Evolutionary conservation across 2,113 vertebrate species (phyloP).

Genomic region (Sterrhoptilus dennistouni): DNA sequence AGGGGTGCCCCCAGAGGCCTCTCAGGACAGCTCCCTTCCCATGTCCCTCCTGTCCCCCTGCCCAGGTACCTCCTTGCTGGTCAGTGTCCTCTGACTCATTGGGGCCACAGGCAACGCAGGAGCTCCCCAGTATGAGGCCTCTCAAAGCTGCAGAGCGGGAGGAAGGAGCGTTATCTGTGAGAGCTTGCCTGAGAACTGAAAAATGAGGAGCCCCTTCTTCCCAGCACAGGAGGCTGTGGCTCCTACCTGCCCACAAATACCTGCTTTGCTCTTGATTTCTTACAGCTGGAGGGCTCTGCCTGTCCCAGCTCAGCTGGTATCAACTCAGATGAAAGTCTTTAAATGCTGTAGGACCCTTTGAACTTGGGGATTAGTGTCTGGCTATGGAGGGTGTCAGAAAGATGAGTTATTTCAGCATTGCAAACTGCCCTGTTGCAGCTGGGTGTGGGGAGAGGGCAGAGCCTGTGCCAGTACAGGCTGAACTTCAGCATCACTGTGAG

Average conservation of each 20-base stretch:
- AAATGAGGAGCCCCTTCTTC: not conserved
- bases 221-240: not conserved
- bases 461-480: not conserved
- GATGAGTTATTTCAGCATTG: not conserved
- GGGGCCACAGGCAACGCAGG: not conserved
- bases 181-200: not conserved
- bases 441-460: not conserved
- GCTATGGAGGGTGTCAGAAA: not conserved
- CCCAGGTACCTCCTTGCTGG: not conserved
- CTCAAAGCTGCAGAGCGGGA: not conserved
- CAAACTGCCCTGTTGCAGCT: not conserved
- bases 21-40: not conserved
- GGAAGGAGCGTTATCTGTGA: not conserved
- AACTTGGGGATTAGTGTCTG: not conserved
- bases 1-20: not conserved
- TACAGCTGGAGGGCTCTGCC: not conserved
- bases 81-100: not conserved
- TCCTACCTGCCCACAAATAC: not conserved
- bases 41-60: not conserved
- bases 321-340: not conserved
- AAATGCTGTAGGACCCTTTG: not conserved
- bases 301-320: rapidly evolving
- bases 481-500: not conserved
- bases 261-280: not conserved
- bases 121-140: not conserved